Evolutionary conservation across 1,140 invertebrate genomes (phyloP), one percentile per base, ranked within the genome.

Genomic region (Drosophila sechellia): DNA sequence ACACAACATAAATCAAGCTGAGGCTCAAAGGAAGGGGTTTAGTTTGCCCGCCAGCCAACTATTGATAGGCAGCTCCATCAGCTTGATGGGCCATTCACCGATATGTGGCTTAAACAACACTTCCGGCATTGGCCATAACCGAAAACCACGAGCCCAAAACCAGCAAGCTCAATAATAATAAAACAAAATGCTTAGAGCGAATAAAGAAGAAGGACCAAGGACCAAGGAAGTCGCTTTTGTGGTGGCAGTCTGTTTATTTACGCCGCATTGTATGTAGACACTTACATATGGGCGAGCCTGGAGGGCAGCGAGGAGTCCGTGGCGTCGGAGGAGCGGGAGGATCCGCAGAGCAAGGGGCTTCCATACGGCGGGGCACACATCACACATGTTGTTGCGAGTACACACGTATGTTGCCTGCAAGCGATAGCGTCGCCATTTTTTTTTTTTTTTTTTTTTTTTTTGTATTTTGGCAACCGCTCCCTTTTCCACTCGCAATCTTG

Each of bases 391-490:
- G 77, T 89, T 86, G 75, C 84, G 90, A 91, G 81, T 90, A 91
- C 90, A 86, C 90, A 91, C 90, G 90, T 91, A 91, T 91, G 89
- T 91, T 91, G 90, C 90, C 81, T 91, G 90, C 90, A 91, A 91
- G 89, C 89, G 89, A 91, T 90, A 87, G 84, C 84, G 64, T 40
- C 60, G 58, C 68, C 58, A 65, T 79, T 79, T 79, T 57, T 77
- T 39, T 76, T 37, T 37, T 3, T 79, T 79, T 79, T 57, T 77
- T 39, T 76, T 37, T 37, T 3, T 31, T 31, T 10, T 10, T 31
- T 31, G 0, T 31, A 3, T 58, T 64, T 64, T 34, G 73, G 46
- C 50, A 46, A 17, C 45, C 48, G 34, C 37, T 75, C 50, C 37
- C 43, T 66, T 49, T 48, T 46, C 54, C 55, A 74, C 39, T 74